Percentiles rank a stretch among this genome's conserved stretches.
phyloP scores from a whole-genome alignment of 1,140 invertebrate genomes.

The Pteromalus puparum region DNA sequence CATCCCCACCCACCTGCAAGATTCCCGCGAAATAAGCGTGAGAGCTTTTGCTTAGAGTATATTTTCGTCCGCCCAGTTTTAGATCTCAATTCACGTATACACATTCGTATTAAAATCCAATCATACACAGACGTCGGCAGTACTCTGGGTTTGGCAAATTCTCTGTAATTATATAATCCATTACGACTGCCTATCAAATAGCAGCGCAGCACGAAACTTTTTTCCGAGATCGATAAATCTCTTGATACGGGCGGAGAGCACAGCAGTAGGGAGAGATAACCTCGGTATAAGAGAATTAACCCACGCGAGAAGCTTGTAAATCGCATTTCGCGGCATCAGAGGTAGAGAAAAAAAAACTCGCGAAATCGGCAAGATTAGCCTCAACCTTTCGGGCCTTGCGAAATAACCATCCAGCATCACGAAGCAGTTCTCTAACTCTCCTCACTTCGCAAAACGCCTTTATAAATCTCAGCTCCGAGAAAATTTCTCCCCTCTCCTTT shows the following conservation, averaged over 20 bases:
- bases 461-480: not conserved
- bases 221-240: slow-evolving; percentile 26
- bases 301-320: not conserved
- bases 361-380: slow-evolving; percentile 4
- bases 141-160: not conserved
- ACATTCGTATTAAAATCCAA: too few relatives aligned
- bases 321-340: not conserved
- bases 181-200: not conserved
- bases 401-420: not conserved
- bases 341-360: slow-evolving; percentile 4
- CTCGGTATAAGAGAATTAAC: too few relatives aligned
- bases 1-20: too few relatives aligned
- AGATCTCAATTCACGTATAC: not conserved
- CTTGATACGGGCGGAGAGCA: too few relatives aligned
- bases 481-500: not conserved
- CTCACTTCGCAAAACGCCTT: not conserved
- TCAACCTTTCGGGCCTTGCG: slow-evolving; percentile 30
- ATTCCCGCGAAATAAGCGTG: not conserved
- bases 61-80: not conserved
- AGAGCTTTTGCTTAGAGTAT: not conserved
- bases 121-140: too few relatives aligned
- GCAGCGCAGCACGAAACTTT: not conserved
- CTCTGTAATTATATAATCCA: slow-evolving; percentile 34
- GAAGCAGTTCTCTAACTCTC: not conserved
- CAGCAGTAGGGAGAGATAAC: not conserved